Evolutionary conservation across 2,888 invertebrate species (phyloP), one percentile per base, ranked within the genome.

Genomic region (Andrena flavipes): DNA sequence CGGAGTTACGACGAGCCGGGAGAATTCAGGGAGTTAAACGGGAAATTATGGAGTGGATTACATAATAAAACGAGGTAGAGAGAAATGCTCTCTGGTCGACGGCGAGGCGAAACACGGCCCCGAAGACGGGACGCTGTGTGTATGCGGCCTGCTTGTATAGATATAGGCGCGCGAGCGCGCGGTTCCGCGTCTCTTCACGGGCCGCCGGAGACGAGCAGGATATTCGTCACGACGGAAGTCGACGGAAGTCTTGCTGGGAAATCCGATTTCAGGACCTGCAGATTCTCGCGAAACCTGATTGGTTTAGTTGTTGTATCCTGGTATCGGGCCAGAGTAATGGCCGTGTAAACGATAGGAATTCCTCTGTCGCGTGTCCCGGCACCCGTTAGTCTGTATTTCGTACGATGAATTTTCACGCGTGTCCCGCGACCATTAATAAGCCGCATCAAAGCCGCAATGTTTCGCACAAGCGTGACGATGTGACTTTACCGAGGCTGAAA

Each of bases 31-130:
- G 68, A 74, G 77, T 70, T 78, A 77, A 74, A 74, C 60, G 72
- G 74, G 75, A 72, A 83, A 84, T 84, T 79, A 83, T 71, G 68
- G 75, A 83, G 78, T 68, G 71, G 64, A 83, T 84, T 83, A 65
- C 72, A 76, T 71, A 69, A 78, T 83, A 79, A 79, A 72, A 83
- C 74, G 64, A 71, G 65, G 42, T 16, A 16, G 59, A 59, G 71
- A 67, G 77, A 30, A 79, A 67, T 48, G 69, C 23, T 54, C 16
- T 42, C 42, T 42, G 2, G 49, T 20, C 59, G 10, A 33, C 35
- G 60, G n/a, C 23, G 42, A 16, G 26, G 20, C 10, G 13, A 23
- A 23, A 48, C 65, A 51, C 51, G 8, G 49, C 20, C 20, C n/a
- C 42, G 59, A 49, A n/a, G 23, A 68, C 16, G 29, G 7, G 29